These are phyloP conservation scores for Blastobasis adustella DNA, from an alignment of 2,888 invertebrate species.

Conservation along the genomic window DNA sequence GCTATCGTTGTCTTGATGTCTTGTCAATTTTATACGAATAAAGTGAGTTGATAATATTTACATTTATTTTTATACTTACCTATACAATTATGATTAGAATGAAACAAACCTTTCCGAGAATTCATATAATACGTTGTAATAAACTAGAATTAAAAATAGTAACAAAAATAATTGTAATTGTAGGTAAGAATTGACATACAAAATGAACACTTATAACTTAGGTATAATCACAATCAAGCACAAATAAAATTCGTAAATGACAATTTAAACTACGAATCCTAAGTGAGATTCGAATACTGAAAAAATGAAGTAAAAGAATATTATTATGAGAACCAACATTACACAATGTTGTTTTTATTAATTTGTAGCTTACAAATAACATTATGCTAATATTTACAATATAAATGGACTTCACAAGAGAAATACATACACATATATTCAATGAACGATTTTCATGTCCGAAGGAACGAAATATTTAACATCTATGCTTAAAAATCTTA, in stretches of 20 bases:
- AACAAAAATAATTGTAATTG: conserved; percentile 4
- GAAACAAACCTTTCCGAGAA: conserved; percentile 2
- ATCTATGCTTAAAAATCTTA: too few relatives aligned
- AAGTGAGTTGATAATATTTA: conserved; percentile 16
- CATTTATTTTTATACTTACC: not conserved
- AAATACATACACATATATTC: too few relatives aligned
- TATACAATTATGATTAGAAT: conserved; percentile 5
- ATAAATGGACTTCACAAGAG: too few relatives aligned
- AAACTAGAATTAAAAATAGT: conserved; percentile 3
- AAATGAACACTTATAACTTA: conserved; percentile 8
- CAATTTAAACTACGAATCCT: not conserved
- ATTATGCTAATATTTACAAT: too few relatives aligned
- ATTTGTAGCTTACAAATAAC: too few relatives aligned
- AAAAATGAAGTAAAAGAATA: too few relatives aligned
- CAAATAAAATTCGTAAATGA: not conserved
- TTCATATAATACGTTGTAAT: not conserved
- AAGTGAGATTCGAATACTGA: too few relatives aligned
- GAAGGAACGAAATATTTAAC: too few relatives aligned
- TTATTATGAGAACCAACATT: too few relatives aligned
- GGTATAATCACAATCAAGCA: not conserved
- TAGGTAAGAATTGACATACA: not conserved
- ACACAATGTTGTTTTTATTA: too few relatives aligned
- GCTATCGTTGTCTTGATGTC: conserved; percentile 21
- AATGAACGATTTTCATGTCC: too few relatives aligned
- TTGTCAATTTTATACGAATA: conserved; percentile 34